Percentiles rank a stretch among this genome's conserved stretches.
These are phyloP conservation scores for Clarias gariepinus DNA, from an alignment of 2,113 vertebrate species.

Conservation along the genomic window DNA sequence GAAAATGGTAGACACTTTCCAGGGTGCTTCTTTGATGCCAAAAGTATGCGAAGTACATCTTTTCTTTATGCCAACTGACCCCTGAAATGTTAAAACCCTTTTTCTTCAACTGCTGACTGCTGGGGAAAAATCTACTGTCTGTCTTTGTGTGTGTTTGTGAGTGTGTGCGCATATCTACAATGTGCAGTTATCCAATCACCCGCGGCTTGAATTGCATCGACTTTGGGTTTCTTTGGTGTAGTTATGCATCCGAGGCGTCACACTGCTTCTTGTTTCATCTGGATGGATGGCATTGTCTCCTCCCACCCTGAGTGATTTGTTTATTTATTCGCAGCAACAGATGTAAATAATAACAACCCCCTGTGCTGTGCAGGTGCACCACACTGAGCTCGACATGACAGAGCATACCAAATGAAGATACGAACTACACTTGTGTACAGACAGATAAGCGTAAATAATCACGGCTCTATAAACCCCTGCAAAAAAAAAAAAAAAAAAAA, in stretches of 20 bases:
- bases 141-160: no score
- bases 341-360: slow-evolving; percentile 61
- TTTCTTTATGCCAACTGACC: no score
- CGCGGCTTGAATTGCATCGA: background rate
- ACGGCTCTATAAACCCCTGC: slow-evolving; percentile 46
- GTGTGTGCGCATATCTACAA: background rate
- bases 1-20: background rate
- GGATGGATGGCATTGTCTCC: slow-evolving; percentile 48
- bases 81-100: no score
- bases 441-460: slow-evolving; percentile 61
- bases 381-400: slow-evolving; percentile 55
- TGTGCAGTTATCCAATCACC: background rate
- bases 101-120: no score
- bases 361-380: slow-evolving; percentile 59
- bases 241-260: background rate
- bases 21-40: background rate
- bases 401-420: slow-evolving; percentile 64
- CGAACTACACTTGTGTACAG: slow-evolving; percentile 55
- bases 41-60: no score
- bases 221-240: slow-evolving; percentile 32
- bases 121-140: no score
- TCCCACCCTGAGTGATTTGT: slow-evolving; percentile 65
- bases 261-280: slow-evolving; percentile 23
- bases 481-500: background rate
- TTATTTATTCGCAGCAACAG: slow-evolving; percentile 66